phyloP scores from a whole-genome alignment of 2,888 invertebrate genomes.

The Panzeria rudis region DNA sequence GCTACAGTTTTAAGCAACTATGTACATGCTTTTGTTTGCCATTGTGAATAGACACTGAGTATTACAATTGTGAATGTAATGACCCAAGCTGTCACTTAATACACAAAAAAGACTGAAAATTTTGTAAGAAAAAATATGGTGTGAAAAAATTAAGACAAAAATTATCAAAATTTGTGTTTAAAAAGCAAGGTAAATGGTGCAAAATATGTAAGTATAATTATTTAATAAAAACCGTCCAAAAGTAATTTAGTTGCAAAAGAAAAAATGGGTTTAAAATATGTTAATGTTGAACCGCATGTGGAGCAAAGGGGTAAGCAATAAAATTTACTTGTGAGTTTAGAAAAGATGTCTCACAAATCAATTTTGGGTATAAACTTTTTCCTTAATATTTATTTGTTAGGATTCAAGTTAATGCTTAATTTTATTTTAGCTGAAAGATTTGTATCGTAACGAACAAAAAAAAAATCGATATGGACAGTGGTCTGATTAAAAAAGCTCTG shows the following conservation, averaged over 20 bases:
- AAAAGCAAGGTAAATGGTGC: constrained; percentile 5
- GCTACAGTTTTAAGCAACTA: too few species aligned
- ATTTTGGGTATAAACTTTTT: not conserved
- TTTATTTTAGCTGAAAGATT: constrained; percentile 38
- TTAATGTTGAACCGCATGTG: not conserved
- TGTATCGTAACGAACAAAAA: not conserved
- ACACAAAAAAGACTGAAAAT: not conserved
- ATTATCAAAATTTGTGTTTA: not conserved
- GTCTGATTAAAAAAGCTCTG: constrained; percentile 85
- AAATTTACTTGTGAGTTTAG: constrained; percentile 7
- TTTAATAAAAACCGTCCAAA: not conserved
- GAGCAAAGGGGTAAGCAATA: constrained; percentile 37
- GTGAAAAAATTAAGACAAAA: not conserved
- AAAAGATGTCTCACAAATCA: constrained; percentile 8
- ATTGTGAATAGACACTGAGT: constrained; percentile 27
- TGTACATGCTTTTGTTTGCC: not conserved
- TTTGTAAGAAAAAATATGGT: not conserved
- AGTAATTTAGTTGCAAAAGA: not conserved
- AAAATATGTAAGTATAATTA: constrained; percentile 45
- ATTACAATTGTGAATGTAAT: constrained; percentile 15
- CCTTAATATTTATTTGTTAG: not conserved
- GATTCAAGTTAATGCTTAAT: not conserved
- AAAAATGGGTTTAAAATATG: not conserved
- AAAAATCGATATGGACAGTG: constrained; percentile 37
- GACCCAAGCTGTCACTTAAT: constrained; percentile 4